These are phyloP conservation scores for Sylvicapra grimmia DNA, from an alignment of 2,113 vertebrate genomes.

Conservation along the genomic window DNA sequence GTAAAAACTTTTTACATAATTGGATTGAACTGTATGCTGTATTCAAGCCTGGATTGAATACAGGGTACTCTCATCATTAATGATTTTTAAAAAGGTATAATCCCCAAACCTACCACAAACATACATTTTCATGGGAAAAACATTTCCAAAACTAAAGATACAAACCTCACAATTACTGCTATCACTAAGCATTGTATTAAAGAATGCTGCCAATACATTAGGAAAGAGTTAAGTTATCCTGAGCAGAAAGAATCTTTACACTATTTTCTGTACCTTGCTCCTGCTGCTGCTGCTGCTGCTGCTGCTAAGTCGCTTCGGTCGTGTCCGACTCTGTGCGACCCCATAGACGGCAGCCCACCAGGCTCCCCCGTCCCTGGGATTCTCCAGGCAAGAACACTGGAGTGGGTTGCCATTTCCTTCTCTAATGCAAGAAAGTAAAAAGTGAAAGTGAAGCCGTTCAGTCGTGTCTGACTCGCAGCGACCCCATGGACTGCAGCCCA, in stretches of 20 bases:
- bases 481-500: too few relatives aligned
- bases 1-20: background rate
- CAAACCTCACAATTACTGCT: background rate
- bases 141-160: background rate
- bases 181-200: background rate
- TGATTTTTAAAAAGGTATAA: background rate
- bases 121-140: background rate
- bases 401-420: too few relatives aligned
- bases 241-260: background rate
- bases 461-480: accelerated
- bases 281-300: background rate
- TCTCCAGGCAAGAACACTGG: too few relatives aligned
- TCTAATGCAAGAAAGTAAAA: too few relatives aligned
- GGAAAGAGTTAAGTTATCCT: background rate
- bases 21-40: background rate
- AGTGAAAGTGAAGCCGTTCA: too few relatives aligned
- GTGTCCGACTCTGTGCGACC: too few relatives aligned
- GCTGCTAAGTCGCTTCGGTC: background rate
- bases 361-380: too few relatives aligned
- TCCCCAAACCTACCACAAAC: background rate
- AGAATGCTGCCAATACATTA: background rate
- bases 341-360: too few relatives aligned
- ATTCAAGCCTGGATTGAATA: background rate
- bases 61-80: background rate
- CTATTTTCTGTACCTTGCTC: background rate